Conservation (phyloP, 2,113 vertebrate genomes). For the Chloroceryle aenea region DNA sequence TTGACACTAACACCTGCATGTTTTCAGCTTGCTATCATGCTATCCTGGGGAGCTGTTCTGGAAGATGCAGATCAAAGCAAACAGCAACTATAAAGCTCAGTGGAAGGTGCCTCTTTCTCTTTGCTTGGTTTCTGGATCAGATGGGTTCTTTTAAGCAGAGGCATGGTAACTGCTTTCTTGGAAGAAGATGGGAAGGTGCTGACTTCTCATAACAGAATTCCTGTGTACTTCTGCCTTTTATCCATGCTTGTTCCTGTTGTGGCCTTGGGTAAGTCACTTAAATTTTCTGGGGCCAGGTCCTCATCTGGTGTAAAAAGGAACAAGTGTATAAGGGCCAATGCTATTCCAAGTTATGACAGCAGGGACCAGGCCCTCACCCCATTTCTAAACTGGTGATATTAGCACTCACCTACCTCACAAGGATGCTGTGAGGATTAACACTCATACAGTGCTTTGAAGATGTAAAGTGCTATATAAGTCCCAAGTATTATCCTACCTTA, state of each 20-base stretch:
- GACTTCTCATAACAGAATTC: neutral
- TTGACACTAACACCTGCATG: neutral
- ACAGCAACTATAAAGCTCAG: neutral
- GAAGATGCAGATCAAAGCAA: conserved; percentile 21
- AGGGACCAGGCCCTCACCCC: neutral
- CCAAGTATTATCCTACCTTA: neutral
- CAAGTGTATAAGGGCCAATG: neutral
- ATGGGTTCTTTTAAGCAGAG: neutral
- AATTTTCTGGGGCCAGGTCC: neutral
- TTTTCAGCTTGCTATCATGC: neutral
- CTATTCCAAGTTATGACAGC: neutral
- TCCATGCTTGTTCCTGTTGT: neutral
- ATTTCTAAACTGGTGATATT: neutral
- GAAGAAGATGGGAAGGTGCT: neutral
- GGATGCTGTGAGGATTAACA: neutral
- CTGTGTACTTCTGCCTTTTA: neutral
- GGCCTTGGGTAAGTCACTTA: neutral
- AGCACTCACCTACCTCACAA: neutral
- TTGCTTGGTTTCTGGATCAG: neutral
- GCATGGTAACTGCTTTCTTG: neutral
- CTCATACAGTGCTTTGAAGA: neutral
- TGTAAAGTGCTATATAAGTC: neutral
- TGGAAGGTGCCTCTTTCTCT: neutral
- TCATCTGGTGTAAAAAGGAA: neutral
- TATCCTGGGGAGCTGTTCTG: neutral